Evolutionary conservation across 1,140 invertebrate genomes (phyloP).

Genomic region (Phocides pigmalion): DNA sequence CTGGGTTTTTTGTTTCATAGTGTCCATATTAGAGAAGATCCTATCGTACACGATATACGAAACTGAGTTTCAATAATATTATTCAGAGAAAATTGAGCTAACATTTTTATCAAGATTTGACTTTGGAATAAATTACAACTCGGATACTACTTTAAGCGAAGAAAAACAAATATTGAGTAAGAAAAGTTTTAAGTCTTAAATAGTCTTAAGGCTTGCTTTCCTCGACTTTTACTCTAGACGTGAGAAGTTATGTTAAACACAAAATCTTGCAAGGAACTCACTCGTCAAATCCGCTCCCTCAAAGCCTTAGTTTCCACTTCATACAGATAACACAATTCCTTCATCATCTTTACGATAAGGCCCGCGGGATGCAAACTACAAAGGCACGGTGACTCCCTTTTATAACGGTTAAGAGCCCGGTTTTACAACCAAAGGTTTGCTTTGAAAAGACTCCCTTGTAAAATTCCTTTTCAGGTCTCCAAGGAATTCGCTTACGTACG

Average conservation of each 20-base stretch:
- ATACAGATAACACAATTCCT: slow-evolving; percentile 36
- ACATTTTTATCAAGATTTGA: no score
- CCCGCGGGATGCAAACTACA: slow-evolving; percentile 59
- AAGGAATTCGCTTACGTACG: slow-evolving; percentile 63
- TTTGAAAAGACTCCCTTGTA: slow-evolving; percentile 74
- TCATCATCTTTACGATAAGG: slow-evolving; percentile 46
- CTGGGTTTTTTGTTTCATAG: no score
- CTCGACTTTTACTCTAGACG: neutral
- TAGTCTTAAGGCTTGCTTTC: neutral
- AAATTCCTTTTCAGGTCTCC: slow-evolving; percentile 79
- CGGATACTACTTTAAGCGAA: no score
- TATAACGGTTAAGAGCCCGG: slow-evolving; percentile 63
- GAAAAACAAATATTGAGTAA: no score
- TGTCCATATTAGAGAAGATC: no score
- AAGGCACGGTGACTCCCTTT: slow-evolving; percentile 53
- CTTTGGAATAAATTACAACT: no score
- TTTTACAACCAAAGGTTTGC: slow-evolving; percentile 73
- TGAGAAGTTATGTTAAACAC: neutral
- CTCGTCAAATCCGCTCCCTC: neutral
- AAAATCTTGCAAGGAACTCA: slow-evolving; percentile 4
- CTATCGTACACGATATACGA: no score
- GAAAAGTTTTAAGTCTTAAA: no score
- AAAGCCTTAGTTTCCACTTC: slow-evolving; percentile 29
- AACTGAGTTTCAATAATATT: no score
- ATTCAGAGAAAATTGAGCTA: no score